Evolutionary conservation across 2,888 invertebrate genomes (phyloP).

Genomic region (Lasius platythorax): DNA sequence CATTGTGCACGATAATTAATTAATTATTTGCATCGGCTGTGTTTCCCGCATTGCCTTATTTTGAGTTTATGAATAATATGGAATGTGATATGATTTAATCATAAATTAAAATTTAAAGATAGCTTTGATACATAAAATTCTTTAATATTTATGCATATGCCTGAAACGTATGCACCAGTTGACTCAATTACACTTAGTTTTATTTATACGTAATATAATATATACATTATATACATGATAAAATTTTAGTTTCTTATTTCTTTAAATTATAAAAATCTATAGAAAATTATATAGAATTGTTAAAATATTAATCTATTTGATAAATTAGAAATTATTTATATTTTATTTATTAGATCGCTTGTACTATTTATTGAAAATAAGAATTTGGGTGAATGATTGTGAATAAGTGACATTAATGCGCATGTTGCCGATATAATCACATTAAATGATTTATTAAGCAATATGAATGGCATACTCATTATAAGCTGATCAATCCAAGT

Average conservation of each 20-base stretch:
- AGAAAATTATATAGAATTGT: constrained; percentile 8
- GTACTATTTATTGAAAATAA: background rate
- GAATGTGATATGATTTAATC: constrained; percentile 32
- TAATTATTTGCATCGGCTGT: constrained; percentile 34
- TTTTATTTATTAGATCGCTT: constrained; percentile 3
- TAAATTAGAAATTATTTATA: constrained; percentile 6
- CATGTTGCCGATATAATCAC: constrained; percentile 28
- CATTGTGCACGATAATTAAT: constrained; percentile 41
- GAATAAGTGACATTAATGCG: constrained; percentile 5
- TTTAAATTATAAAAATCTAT: background rate
- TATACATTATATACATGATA: background rate
- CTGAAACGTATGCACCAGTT: background rate
- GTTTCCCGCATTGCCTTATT: constrained; percentile 26
- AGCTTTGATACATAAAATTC: constrained; percentile 36
- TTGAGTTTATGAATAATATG: constrained; percentile 23
- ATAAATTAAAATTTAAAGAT: constrained; percentile 36
- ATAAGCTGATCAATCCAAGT: constrained; percentile 35
- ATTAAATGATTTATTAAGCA: constrained; percentile 36
- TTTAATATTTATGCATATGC: constrained; percentile 33
- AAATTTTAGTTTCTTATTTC: background rate
- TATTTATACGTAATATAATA: background rate
- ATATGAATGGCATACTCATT: constrained; percentile 36
- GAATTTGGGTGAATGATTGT: constrained; percentile 18
- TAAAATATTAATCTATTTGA: background rate
- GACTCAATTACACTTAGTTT: constrained; percentile 12